Conservation (phyloP, 1,140 invertebrate species). For the Oryctes rhinoceros region DNA sequence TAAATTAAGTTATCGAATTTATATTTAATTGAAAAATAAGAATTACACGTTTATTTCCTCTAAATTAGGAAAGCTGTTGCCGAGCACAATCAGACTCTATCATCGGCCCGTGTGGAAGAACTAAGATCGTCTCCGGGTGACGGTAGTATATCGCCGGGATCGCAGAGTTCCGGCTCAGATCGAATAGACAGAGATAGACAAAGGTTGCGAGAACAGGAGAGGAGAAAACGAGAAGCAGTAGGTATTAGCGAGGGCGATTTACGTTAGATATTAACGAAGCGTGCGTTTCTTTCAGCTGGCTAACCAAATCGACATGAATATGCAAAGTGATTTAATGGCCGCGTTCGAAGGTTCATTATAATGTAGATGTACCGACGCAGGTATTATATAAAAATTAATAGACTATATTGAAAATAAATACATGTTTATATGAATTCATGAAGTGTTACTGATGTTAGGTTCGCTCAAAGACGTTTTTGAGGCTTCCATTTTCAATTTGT, state of each 20-base stretch:
- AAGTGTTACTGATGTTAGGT: conserved; percentile 39
- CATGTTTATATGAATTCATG: conserved; percentile 39
- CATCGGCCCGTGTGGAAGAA: conserved; percentile 58
- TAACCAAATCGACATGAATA: conserved; percentile 96
- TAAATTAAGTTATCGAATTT: too few relatives aligned
- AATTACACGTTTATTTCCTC: neutral
- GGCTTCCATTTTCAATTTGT: conserved; percentile 48
- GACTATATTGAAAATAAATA: conserved; percentile 37
- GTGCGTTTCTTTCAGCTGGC: conserved; percentile 79
- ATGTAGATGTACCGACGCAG: conserved; percentile 47
- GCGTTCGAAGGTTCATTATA: conserved; percentile 95
- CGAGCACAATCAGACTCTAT: conserved; percentile 61
- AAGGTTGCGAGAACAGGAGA: conserved; percentile 85
- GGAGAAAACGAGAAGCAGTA: conserved; percentile 90
- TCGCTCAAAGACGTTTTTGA: conserved; percentile 42
- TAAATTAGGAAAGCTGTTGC: conserved; percentile 65
- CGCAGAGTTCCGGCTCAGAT: conserved; percentile 71
- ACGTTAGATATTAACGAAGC: neutral
- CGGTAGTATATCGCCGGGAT: conserved; percentile 64
- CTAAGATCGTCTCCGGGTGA: conserved; percentile 57
- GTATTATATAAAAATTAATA: conserved; percentile 23
- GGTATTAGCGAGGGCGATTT: conserved; percentile 60
- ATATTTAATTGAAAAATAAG: neutral
- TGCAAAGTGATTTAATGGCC: conserved; percentile 97
- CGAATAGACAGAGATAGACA: conserved; percentile 81